Conservation (phyloP, 2,797 vertebrate species). For the Myripristis murdjan region DNA sequence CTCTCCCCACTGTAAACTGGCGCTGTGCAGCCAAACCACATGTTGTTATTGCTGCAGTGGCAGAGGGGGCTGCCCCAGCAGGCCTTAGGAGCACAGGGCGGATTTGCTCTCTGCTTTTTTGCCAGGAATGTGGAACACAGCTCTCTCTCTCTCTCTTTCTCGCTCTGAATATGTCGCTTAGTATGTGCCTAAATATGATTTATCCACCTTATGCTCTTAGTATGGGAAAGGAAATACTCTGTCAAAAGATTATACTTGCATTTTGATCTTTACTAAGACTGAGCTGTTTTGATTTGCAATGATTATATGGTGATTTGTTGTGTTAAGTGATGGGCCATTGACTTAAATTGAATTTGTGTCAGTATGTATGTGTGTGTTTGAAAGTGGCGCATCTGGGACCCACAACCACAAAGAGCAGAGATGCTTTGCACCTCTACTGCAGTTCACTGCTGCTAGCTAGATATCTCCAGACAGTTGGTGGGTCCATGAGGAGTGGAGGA, state of each 20-base stretch:
- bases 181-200: slow-evolving; percentile 60
- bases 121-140: slow-evolving; percentile 69
- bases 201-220: slow-evolving; percentile 58
- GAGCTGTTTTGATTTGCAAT: slow-evolving; percentile 55
- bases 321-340: slow-evolving; percentile 50
- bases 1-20: slow-evolving; percentile 82
- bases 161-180: slow-evolving; percentile 61
- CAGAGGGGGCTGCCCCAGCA: slow-evolving; percentile 82
- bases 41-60: slow-evolving; percentile 85
- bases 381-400: slow-evolving; percentile 58
- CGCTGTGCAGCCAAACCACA: slow-evolving; percentile 85
- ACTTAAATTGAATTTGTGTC: slow-evolving; percentile 32
- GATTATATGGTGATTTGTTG: slow-evolving; percentile 63
- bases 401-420: slow-evolving; percentile 41
- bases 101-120: slow-evolving; percentile 74
- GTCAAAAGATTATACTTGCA: slow-evolving; percentile 64
- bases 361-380: slow-evolving; percentile 38
- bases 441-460: slow-evolving; percentile 28
- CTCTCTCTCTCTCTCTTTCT: slow-evolving; percentile 33
- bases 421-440: slow-evolving; percentile 54
- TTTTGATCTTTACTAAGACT: slow-evolving; percentile 59
- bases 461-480: slow-evolving; percentile 55
- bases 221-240: slow-evolving; percentile 47
- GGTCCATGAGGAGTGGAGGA: slow-evolving; percentile 54
- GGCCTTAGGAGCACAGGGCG: slow-evolving; percentile 79